Conservation (phyloP, 2,888 invertebrate species). For the Ceraclea dissimilis region DNA sequence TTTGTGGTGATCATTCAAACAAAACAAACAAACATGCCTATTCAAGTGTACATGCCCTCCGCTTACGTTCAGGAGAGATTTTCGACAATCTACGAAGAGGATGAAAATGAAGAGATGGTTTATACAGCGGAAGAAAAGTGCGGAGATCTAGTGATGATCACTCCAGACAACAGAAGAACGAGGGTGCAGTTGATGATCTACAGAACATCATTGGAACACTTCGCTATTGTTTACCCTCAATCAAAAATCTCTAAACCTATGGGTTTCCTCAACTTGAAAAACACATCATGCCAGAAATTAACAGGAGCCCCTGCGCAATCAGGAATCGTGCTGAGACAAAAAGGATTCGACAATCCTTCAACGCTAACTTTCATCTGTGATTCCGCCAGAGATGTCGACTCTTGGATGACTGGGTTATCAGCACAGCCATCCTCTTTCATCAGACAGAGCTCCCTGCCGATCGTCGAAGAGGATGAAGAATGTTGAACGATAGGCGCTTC, state of each 20-base stretch:
- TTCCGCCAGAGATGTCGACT: constrained; percentile 49
- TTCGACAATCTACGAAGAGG: constrained; percentile 16
- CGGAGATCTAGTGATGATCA: constrained; percentile 52
- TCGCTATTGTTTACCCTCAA: constrained; percentile 57
- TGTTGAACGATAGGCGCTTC: constrained; percentile 10
- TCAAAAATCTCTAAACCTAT: constrained; percentile 55
- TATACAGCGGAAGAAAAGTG: constrained; percentile 49
- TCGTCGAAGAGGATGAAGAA: constrained; percentile 51
- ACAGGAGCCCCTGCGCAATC: constrained; percentile 33
- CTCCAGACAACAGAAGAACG: constrained; percentile 51
- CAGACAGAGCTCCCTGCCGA: constrained; percentile 48
- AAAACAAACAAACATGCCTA: constrained; percentile 12
- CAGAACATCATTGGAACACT: constrained; percentile 55
- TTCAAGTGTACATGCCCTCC: constrained; percentile 17
- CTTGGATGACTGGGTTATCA: constrained; percentile 54
- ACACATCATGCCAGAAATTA: constrained; percentile 50
- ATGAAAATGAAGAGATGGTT: constrained; percentile 11
- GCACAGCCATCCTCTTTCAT: constrained; percentile 40
- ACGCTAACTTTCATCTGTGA: constrained; percentile 52
- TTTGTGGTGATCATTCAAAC: not conserved
- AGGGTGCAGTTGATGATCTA: constrained; percentile 57
- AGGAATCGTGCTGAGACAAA: constrained; percentile 53
- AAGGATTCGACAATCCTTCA: constrained; percentile 54
- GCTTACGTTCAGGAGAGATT: constrained; percentile 13
- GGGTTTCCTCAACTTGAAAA: constrained; percentile 54